Evolutionary conservation across 2,888 invertebrate species (phyloP).

Genomic region (Drosophila pseudotakahashii): DNA sequence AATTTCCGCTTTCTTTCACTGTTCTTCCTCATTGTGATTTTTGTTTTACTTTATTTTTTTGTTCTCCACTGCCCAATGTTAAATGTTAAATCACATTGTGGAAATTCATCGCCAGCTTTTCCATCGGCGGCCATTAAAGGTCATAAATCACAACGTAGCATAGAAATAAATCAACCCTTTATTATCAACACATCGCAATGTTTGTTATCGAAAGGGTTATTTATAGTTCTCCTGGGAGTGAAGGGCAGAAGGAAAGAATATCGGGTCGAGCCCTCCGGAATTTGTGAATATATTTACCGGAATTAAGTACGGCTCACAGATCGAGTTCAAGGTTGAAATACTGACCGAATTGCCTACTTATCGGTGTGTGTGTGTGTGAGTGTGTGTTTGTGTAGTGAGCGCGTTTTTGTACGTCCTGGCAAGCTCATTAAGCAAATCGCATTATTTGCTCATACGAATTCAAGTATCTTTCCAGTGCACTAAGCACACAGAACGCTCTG

Average conservation of each 20-base stretch:
- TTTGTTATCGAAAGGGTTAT: slow-evolving; percentile 79
- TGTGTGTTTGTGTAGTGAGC: slow-evolving; percentile 2
- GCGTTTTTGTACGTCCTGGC: slow-evolving; percentile 16
- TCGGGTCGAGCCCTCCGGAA: slow-evolving; percentile 12
- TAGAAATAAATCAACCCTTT: slow-evolving; percentile 79
- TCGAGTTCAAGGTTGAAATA: slow-evolving; percentile 51
- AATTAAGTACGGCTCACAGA: slow-evolving; percentile 59
- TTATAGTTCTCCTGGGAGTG: slow-evolving; percentile 73
- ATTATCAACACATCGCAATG: slow-evolving; percentile 80
- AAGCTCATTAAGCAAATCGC: slow-evolving; percentile 74
- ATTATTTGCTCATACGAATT: slow-evolving; percentile 68
- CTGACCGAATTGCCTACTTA: slow-evolving; percentile 62
- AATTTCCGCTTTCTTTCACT: slow-evolving; percentile 7
- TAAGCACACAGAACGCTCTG: slow-evolving; percentile 52
- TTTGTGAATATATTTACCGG: slow-evolving; percentile 58
- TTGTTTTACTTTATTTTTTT: slow-evolving; percentile 3
- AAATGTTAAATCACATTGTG: slow-evolving; percentile 49
- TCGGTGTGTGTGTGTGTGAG: slow-evolving; percentile 2
- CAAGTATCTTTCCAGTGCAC: slow-evolving; percentile 64
- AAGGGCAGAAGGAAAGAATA: slow-evolving; percentile 12
- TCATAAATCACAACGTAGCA: slow-evolving; percentile 77
- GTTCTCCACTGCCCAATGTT: slow-evolving; percentile 32
- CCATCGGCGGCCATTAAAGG: slow-evolving; percentile 69
- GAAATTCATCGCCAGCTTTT: slow-evolving; percentile 25
- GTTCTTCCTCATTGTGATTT: not conserved